These are phyloP conservation scores for Venustaconcha ellipsiformis DNA, from an alignment of 1,140 invertebrate genomes.

Conservation along the genomic window DNA sequence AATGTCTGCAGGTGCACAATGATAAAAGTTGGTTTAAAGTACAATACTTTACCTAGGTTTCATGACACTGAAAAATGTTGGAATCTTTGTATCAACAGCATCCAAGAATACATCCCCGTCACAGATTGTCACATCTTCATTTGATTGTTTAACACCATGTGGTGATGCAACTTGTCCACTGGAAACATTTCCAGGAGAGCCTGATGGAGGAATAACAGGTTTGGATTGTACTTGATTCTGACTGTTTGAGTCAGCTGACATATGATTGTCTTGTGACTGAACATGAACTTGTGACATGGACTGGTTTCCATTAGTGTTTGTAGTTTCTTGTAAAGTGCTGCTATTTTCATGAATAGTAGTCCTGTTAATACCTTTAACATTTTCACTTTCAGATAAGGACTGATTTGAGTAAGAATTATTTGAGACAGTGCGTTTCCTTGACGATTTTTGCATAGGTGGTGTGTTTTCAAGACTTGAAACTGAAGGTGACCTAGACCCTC, in stretches of 20 bases:
- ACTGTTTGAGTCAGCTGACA: too few relatives aligned
- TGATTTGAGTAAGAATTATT: constrained; percentile 31
- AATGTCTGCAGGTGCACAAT: too few relatives aligned
- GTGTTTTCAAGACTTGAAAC: constrained; percentile 17
- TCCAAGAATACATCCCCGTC: constrained; percentile 38
- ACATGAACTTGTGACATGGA: too few relatives aligned
- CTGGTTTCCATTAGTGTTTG: too few relatives aligned
- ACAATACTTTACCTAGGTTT: constrained; percentile 35
- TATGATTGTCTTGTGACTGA: too few relatives aligned
- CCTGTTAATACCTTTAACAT: background rate
- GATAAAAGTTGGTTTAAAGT: too few relatives aligned
- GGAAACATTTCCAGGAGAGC: too few relatives aligned
- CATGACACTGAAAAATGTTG: constrained; percentile 63
- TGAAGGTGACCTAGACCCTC: constrained; percentile 15
- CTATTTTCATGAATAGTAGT: too few relatives aligned
- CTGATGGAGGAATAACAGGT: too few relatives aligned
- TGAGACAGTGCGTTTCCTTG: constrained; percentile 26
- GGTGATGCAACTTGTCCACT: too few relatives aligned
- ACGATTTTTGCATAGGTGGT: constrained; percentile 2
- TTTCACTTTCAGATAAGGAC: constrained; percentile 19
- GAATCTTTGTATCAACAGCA: constrained; percentile 55
- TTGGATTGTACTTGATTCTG: too few relatives aligned
- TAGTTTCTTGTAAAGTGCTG: too few relatives aligned
- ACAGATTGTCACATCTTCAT: constrained; percentile 9
- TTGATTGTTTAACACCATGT: constrained; percentile 1